phyloP scores from a whole-genome alignment of 2,797 vertebrate species.

The Carapus acus region DNA sequence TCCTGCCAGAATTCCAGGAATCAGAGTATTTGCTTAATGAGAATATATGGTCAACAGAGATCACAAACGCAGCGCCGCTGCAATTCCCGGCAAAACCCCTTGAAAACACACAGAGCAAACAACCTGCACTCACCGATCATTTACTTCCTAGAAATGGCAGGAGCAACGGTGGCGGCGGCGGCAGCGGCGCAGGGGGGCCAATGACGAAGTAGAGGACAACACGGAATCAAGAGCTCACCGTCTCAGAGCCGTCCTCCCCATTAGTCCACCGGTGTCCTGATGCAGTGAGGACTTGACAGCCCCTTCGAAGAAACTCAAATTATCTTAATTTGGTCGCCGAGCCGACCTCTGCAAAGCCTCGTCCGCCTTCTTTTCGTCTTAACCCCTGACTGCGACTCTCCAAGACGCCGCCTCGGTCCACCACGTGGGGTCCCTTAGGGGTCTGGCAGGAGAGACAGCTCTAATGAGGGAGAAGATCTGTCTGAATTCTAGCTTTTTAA shows the following conservation, averaged over 20 bases:
- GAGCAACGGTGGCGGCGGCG: slow-evolving; percentile 7
- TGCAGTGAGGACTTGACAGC: slow-evolving; percentile 42
- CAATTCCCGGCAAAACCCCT: neutral
- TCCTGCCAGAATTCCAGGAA: slow-evolving; percentile 19
- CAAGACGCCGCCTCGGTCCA: slow-evolving; percentile 23
- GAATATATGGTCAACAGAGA: slow-evolving; percentile 14
- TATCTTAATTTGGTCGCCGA: slow-evolving; percentile 61
- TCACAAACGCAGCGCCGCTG: neutral
- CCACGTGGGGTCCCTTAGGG: slow-evolving; percentile 24
- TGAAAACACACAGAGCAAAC: too few species aligned
- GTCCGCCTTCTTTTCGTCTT: slow-evolving; percentile 22
- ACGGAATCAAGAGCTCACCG: slow-evolving; percentile 16
- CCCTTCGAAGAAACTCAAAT: slow-evolving; percentile 51
- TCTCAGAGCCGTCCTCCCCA: slow-evolving; percentile 38
- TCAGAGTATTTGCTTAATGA: slow-evolving; percentile 31
- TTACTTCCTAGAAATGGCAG: slow-evolving; percentile 17
- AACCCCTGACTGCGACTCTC: slow-evolving; percentile 41
- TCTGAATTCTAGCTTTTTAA: slow-evolving; percentile 55
- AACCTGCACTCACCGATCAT: slow-evolving; percentile 1
- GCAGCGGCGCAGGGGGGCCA: slow-evolving; percentile 2
- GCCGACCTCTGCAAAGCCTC: slow-evolving; percentile 46
- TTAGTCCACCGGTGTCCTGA: slow-evolving; percentile 47
- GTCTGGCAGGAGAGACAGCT: slow-evolving; percentile 29
- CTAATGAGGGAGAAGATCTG: slow-evolving; percentile 61
- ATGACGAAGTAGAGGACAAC: slow-evolving; percentile 18